phyloP scores from a whole-genome alignment of 2,888 invertebrate genomes.

The Caenorhabditis auriculariae region DNA sequence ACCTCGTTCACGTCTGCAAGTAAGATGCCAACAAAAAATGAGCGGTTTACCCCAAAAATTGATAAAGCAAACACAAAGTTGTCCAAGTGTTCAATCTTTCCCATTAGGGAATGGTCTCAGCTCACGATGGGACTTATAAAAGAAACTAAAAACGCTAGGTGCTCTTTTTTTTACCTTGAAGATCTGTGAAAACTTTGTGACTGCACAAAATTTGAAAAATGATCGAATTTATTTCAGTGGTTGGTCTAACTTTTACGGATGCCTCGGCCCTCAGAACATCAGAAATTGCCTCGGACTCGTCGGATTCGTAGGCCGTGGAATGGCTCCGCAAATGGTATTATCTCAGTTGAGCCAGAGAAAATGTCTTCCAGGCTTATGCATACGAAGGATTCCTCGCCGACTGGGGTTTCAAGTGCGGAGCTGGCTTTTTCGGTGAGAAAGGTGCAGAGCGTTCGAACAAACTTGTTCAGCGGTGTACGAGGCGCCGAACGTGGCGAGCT shows the following conservation, averaged over 20 bases:
- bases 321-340: constrained; percentile 1
- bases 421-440: constrained; percentile 33
- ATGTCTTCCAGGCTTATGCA: constrained; percentile 16
- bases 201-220: too few relatives aligned
- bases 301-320: constrained; percentile 29
- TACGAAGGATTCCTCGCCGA: constrained; percentile 34
- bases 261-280: constrained; percentile 34
- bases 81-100: neutral
- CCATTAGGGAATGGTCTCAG: neutral
- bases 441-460: neutral
- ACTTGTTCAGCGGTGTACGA: constrained; percentile 30
- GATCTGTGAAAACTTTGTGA: neutral
- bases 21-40: constrained; percentile 5
- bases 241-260: constrained; percentile 33
- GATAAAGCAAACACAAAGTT: neutral
- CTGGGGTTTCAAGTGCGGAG: constrained; percentile 44
- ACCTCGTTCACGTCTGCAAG: constrained; percentile 37
- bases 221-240: constrained; percentile 37
- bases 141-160: neutral
- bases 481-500: constrained; percentile 22
- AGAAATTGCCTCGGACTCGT: constrained; percentile 37
- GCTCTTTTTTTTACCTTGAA: neutral
- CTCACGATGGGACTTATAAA: neutral
- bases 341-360: neutral
- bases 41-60: neutral